Percentiles rank a stretch among this genome's conserved stretches.
Conservation (phyloP, 2,888 invertebrate genomes). For the Pollenia labialis region DNA sequence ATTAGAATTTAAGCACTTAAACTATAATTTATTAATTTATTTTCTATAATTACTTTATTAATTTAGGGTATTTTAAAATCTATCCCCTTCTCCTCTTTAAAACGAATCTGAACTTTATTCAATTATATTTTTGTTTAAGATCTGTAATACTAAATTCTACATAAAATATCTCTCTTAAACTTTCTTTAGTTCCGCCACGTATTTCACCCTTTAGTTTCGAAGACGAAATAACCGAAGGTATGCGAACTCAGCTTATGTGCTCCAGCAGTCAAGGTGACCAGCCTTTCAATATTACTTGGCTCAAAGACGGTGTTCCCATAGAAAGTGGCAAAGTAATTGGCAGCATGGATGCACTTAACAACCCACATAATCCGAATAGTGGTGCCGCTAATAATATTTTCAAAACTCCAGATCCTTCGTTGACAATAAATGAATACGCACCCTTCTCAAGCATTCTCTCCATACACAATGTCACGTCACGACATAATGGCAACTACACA, state of each 20-base stretch:
- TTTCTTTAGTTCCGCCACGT: slow-evolving; percentile 88
- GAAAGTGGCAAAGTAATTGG: slow-evolving; percentile 79
- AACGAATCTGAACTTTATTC: slow-evolving; percentile 30
- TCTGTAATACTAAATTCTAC: slow-evolving; percentile 56
- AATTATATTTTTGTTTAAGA: slow-evolving; percentile 42
- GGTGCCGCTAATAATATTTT: slow-evolving; percentile 34
- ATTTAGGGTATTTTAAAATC: slow-evolving; percentile 34
- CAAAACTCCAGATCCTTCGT: slow-evolving; percentile 79
- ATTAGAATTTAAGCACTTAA: slow-evolving; percentile 18
- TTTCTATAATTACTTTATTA: slow-evolving; percentile 22
- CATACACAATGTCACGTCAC: slow-evolving; percentile 84
- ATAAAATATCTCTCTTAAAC: slow-evolving; percentile 67
- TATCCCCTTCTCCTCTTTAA: slow-evolving; percentile 7
- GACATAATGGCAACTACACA: slow-evolving; percentile 84
- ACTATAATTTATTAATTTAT: not conserved
- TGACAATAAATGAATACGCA: slow-evolving; percentile 85
- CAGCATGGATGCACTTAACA: slow-evolving; percentile 50
- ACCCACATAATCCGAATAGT: slow-evolving; percentile 20
- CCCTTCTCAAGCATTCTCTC: slow-evolving; percentile 85
- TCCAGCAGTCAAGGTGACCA: slow-evolving; percentile 86
- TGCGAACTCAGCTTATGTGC: slow-evolving; percentile 89
- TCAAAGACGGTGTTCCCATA: slow-evolving; percentile 84
- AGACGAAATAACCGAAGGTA: slow-evolving; percentile 90
- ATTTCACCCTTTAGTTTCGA: slow-evolving; percentile 93
- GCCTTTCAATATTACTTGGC: slow-evolving; percentile 86